A percentile compares a stretch with the other conserved stretches of the same genome.
Conservation (phyloP, 2,113 vertebrate species). For the Pedionomus torquatus region DNA sequence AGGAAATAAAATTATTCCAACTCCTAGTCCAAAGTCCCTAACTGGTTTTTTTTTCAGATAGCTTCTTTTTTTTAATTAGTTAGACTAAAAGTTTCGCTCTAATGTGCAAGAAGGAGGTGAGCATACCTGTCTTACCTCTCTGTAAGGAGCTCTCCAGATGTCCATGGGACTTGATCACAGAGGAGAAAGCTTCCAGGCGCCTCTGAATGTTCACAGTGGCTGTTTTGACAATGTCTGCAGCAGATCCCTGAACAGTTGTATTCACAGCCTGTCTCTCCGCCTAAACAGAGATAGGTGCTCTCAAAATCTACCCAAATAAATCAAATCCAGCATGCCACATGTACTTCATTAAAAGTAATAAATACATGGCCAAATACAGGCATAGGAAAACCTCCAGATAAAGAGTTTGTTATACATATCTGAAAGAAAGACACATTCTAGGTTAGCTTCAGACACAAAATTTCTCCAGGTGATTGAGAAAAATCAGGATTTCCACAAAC, state of each 20-base stretch:
- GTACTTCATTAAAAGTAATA: background rate
- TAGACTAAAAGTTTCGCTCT: background rate
- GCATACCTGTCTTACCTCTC: constrained; percentile 48
- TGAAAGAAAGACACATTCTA: background rate
- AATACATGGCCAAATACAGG: background rate
- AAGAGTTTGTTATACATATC: background rate
- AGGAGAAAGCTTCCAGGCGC: constrained; percentile 77
- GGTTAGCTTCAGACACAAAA: background rate
- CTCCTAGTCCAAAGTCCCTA: background rate
- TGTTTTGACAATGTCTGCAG: constrained; percentile 94
- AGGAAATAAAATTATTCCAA: background rate
- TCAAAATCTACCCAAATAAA: background rate
- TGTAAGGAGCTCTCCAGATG: constrained; percentile 74
- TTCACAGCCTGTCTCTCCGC: constrained; percentile 97
- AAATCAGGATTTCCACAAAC: background rate
- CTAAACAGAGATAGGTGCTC: constrained; percentile 61
- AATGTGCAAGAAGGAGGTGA: background rate
- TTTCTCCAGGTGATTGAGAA: background rate
- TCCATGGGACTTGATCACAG: constrained; percentile 80
- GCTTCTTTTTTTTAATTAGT: background rate
- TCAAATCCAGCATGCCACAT: background rate
- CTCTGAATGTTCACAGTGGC: constrained; percentile 94
- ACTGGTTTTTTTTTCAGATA: background rate
- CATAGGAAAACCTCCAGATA: background rate
- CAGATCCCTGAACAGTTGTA: constrained; percentile 94